phyloP scores from a whole-genome alignment of 30 jellyfish, hydroid and myxozoan genomes.

The Chrysaora quinquecirrha region DNA sequence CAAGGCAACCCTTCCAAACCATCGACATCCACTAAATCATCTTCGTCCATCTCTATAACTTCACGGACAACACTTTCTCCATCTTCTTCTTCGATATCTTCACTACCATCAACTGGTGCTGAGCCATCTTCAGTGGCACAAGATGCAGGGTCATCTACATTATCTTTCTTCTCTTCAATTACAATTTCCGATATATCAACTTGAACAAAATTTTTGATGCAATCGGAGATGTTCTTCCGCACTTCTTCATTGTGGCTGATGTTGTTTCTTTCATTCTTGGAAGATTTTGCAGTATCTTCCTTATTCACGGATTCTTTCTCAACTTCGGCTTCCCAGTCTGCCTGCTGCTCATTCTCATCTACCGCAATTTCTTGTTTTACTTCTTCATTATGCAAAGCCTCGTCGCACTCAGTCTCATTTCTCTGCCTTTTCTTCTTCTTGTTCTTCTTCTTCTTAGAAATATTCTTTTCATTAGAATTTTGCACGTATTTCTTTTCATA shows the following conservation, averaged over 20 bases:
- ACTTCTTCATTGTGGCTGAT: not conserved
- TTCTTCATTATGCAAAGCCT: no score
- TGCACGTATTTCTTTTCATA: constrained; percentile 10
- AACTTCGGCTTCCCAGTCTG: no score
- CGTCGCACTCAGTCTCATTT: constrained; percentile 4
- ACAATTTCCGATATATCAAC: not conserved
- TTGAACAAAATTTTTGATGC: constrained; percentile 3
- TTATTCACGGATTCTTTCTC: no score
- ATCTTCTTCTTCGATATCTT: not conserved
- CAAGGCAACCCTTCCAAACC: constrained; percentile 77
- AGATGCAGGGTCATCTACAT: not conserved
- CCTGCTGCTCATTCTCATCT: no score
- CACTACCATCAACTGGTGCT: not conserved
- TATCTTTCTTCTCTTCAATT: constrained; percentile 2
- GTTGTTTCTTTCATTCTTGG: not conserved
- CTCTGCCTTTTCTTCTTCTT: constrained; percentile 53
- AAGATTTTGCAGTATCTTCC: no score
- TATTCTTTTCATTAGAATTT: not conserved
- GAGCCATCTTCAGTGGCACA: not conserved
- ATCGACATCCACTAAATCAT: not conserved
- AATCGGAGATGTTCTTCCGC: not conserved
- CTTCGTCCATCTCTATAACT: not conserved
- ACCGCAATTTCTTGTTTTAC: no score
- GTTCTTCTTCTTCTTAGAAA: constrained; percentile 43
- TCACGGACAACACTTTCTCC: not conserved